phyloP scores from a whole-genome alignment of 2,113 vertebrate species.

The Paradisaea rubra region DNA sequence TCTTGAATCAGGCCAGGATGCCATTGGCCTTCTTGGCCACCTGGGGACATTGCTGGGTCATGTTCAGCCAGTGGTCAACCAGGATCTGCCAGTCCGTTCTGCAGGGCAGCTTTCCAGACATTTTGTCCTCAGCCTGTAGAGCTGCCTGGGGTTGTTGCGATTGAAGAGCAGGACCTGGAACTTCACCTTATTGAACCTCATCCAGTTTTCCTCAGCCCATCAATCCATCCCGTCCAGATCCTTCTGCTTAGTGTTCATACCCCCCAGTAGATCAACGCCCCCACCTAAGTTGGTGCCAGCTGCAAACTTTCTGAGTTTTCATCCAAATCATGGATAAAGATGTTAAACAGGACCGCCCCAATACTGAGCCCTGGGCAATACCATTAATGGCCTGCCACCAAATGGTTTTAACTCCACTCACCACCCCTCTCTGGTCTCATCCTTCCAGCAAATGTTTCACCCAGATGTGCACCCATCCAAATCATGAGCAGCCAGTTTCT shows the following conservation, averaged over 20 bases:
- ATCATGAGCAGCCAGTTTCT: neutral
- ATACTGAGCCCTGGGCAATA: neutral
- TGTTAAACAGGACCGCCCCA: accelerated
- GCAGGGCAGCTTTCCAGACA: neutral
- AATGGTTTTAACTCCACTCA: neutral
- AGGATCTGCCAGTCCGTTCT: neutral
- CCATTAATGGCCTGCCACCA: neutral
- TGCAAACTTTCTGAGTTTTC: neutral
- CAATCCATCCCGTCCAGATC: neutral
- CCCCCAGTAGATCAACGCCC: neutral
- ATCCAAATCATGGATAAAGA: neutral
- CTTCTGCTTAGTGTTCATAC: neutral
- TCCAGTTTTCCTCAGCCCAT: neutral
- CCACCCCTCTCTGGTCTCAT: neutral
- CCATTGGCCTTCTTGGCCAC: neutral
- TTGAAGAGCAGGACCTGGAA: neutral
- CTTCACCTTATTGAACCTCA: neutral
- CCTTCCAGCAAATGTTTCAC: neutral
- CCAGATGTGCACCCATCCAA: neutral
- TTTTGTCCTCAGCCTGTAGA: neutral
- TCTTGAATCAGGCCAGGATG: neutral
- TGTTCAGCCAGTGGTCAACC: neutral
- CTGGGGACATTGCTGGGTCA: neutral
- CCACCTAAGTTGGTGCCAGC: neutral
- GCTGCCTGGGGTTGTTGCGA: neutral